Evolutionary conservation across 2,797 vertebrate species (phyloP), one percentile per base, ranked within the genome.

Genomic region (Myotis myotis): DNA sequence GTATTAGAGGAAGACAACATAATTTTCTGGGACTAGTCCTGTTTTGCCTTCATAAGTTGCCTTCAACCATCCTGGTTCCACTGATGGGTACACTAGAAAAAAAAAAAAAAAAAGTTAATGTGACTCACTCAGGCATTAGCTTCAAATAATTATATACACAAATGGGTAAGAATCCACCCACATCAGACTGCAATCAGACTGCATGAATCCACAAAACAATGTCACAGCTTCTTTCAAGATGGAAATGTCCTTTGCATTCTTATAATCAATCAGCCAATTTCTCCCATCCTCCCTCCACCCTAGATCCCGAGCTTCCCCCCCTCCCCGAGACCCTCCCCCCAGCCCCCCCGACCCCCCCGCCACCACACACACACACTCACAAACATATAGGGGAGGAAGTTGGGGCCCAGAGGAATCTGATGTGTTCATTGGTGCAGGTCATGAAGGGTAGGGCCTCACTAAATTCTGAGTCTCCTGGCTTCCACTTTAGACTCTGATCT

Each of bases 41-140:
- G 99, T 99, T 98, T 98, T 99, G 88, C 99, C 99, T 98, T 99
- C 98, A 20, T 99, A 99, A 30, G 99, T 99, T 96, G 99, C 99
- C 98, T 99, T 99, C 95, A 99, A 98, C 99, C 99, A 99, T 96
- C 99, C 99, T 62, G 99, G 99, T 98, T 99, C 99, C 97, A 99
- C 98, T 30, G 99, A 99, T 5, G 99, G 98, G 97, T 99, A 99
- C 87, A 99, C 99, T 99, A 95, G 94, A 33, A 94, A 91, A 95
- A 95, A 92, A 41, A n/a, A 90, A 75, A 79, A 28, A 33, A 75
- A 62, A 76, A 82, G 62, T 3, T 51, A 41, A 60, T 13, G 68
- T 88, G 44, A 89, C 7, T 70, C 62, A 49, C 3, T 87, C 23
- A 74, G 82, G 82, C 2, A 71, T 38, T 64, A n/a, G 33, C 12